Evolutionary conservation across 2,113 vertebrate species (phyloP), one percentile per base, ranked within the genome.

Genomic region (Chlorodrepanis virens): DNA sequence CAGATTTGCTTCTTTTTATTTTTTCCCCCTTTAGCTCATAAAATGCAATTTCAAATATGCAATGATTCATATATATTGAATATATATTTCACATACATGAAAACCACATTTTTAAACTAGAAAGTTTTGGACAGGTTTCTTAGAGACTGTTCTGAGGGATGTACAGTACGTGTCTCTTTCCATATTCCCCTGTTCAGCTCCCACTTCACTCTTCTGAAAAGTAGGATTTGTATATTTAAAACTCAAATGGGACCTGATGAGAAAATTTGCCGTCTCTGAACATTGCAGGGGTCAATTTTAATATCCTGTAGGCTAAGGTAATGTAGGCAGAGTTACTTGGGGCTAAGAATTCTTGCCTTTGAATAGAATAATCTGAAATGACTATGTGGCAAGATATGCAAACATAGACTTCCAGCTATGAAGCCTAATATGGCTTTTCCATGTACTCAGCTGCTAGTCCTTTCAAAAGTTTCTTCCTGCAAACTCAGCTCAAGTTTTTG

Each of bases 281-380:
- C 90, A 54, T 97, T 96, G 70, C 87, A 94, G 90, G 94, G 93
- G 81, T 98, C 96, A 89, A 42, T 97, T 97, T 96, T 94, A 94
- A 88, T 78, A 83, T 89, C 91, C 88, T 89, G 14, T 79, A 49
- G 72, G 57, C 93, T 80, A 71, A 25, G 54, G 68, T 92, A 94
- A 90, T 89, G 65, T 27, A 93, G 59, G 54, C 67, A 86, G 76
- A 89, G 39, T 97, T 91, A 92, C 78, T 77, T 81, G 90, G 37
- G 92, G 77, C 85, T 90, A 96, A 86, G 90, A 77, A 92, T 97
- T 89, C 69, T 96, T 79, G 11, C 83, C 71, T 98, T 94, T 95
- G 83, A 94, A 94, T 96, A 70, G 69, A 91, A 94, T 96, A 69
- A 84, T 95, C 71, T 95, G 83, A 96, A 97, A 92, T 96, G 39